These are phyloP conservation scores for Tetramorium simillimum DNA, from an alignment of 1,140 invertebrate species.

Conservation along the genomic window DNA sequence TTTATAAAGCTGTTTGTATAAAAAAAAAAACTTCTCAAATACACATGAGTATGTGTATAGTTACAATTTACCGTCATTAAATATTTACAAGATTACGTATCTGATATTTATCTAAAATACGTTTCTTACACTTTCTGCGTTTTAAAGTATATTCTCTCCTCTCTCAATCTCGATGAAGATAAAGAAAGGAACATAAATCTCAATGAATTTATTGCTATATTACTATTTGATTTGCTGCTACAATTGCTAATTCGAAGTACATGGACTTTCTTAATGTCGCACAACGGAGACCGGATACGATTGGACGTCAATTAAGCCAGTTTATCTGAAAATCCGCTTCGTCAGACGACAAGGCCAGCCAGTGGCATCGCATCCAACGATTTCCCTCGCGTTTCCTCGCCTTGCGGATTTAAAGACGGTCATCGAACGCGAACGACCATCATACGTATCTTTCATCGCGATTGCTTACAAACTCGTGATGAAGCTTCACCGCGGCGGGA, in stretches of 20 bases:
- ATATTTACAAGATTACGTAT: neutral
- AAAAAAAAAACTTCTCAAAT: neutral
- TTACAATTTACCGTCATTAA: neutral
- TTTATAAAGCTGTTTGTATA: neutral
- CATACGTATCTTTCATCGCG: conserved; percentile 23
- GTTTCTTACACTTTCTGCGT: neutral
- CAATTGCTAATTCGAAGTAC: neutral
- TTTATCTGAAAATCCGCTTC: conserved; percentile 34
- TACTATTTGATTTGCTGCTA: neutral
- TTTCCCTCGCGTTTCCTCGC: conserved; percentile 10
- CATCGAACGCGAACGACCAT: conserved; percentile 10
- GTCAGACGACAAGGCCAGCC: conserved; percentile 20
- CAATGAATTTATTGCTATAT: neutral
- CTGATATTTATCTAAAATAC: neutral
- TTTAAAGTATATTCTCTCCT: neutral
- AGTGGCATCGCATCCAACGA: neutral
- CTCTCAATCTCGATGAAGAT: neutral
- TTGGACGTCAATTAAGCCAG: conserved; percentile 18
- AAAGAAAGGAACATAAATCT: neutral
- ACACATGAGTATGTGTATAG: neutral
- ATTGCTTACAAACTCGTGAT: neutral
- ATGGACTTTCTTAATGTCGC: neutral
- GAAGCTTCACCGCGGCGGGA: neutral
- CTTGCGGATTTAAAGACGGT: conserved; percentile 23
- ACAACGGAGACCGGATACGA: neutral